These are phyloP conservation scores for Crotalus tigris DNA, from an alignment of 2,113 vertebrate species.

Conservation along the genomic window DNA sequence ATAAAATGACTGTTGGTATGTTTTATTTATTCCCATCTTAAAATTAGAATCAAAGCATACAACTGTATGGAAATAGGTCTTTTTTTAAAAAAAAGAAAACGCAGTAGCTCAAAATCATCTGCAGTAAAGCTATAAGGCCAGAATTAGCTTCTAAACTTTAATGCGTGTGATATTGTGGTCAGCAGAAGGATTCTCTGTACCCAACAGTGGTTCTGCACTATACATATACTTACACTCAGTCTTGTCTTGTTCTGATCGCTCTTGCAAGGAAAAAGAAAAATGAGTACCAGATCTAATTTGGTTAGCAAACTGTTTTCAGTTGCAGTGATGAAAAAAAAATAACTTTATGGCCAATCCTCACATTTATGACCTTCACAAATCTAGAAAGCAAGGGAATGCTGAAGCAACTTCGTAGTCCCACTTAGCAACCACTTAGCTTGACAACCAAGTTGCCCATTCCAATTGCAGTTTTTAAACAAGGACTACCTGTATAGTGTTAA, in stretches of 20 bases:
- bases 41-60: background rate
- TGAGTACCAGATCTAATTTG: background rate
- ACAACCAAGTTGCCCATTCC: background rate
- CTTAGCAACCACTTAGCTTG: background rate
- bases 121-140: background rate
- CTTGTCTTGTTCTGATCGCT: background rate
- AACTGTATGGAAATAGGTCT: background rate
- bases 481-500: background rate
- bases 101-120: background rate
- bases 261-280: background rate
- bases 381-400: background rate
- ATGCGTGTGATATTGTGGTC: background rate
- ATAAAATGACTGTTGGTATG: background rate
- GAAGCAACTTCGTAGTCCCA: background rate
- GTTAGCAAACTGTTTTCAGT: background rate
- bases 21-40: background rate
- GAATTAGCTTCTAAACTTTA: background rate
- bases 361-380: background rate
- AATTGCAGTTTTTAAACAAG: background rate
- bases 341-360: background rate
- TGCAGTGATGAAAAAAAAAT: background rate
- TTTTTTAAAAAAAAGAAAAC: background rate
- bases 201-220: background rate
- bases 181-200: background rate
- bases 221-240: background rate